A percentile compares a stretch with the other conserved stretches of the same genome.
Evolutionary conservation across 2,113 vertebrate genomes (phyloP).

Genomic region (Hydrochoerus hydrochaeris): DNA sequence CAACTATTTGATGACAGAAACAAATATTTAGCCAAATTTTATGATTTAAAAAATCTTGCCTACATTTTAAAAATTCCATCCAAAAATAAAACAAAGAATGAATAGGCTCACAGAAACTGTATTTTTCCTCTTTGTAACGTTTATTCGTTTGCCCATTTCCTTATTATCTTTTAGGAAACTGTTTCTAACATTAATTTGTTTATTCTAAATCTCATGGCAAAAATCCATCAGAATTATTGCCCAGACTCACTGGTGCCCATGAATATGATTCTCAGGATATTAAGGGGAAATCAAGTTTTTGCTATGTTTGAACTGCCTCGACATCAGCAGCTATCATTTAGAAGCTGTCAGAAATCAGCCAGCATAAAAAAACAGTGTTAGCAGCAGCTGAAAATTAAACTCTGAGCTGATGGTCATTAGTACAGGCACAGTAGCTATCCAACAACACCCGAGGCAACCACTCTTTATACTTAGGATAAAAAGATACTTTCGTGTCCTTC

Average conservation of each 20-base stretch:
- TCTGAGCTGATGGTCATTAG: not conserved
- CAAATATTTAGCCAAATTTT: slow-evolving; percentile 21
- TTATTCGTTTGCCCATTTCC: slow-evolving; percentile 65
- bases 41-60: slow-evolving; percentile 39
- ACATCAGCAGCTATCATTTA: slow-evolving; percentile 58
- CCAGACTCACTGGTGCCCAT: slow-evolving; percentile 62
- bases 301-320: slow-evolving; percentile 68
- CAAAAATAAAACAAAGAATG: not conserved
- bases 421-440: not conserved
- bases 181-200: slow-evolving; percentile 63
- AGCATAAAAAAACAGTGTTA: slow-evolving; percentile 46
- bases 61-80: slow-evolving; percentile 45
- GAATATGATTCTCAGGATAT: slow-evolving; percentile 59
- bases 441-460: not conserved
- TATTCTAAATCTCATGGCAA: slow-evolving; percentile 58
- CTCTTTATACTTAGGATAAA: slow-evolving; percentile 9
- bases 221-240: slow-evolving; percentile 61
- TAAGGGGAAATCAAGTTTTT: slow-evolving; percentile 65
- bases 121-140: slow-evolving; percentile 42
- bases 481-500: not conserved
- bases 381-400: slow-evolving; percentile 45
- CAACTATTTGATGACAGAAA: slow-evolving; percentile 12
- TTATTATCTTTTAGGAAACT: slow-evolving; percentile 69
- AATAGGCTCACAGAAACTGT: not conserved
- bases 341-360: slow-evolving; percentile 41